Conservation (phyloP, 1,140 invertebrate species). For the Chrysopa pallens region DNA sequence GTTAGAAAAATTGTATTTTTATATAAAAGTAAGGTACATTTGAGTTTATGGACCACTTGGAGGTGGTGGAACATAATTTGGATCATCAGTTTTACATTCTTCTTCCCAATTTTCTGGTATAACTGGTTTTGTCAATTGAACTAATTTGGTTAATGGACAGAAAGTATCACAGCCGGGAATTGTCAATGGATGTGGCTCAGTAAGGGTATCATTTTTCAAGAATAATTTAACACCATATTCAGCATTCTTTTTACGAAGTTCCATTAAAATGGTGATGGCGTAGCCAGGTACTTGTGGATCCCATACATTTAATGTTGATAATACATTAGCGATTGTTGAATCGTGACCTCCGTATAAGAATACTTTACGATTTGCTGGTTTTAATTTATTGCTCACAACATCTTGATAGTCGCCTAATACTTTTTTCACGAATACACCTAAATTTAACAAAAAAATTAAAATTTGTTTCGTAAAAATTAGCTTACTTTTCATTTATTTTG, state of each 20-base stretch:
- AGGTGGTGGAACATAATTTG: constrained; percentile 27
- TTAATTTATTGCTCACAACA: constrained; percentile 25
- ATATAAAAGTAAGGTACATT: background rate
- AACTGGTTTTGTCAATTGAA: constrained; percentile 30
- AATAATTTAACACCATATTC: constrained; percentile 36
- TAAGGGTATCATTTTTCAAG: constrained; percentile 33
- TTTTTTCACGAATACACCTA: constrained; percentile 37
- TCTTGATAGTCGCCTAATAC: constrained; percentile 37
- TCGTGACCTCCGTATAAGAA: constrained; percentile 58
- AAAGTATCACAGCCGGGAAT: constrained; percentile 39
- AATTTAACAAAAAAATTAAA: background rate
- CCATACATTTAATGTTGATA: constrained; percentile 52
- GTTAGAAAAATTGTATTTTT: too few species aligned
- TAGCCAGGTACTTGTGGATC: constrained; percentile 52
- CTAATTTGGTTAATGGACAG: constrained; percentile 37
- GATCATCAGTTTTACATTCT: constrained; percentile 34
- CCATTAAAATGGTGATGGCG: constrained; percentile 49
- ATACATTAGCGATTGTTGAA: constrained; percentile 48
- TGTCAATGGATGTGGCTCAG: constrained; percentile 27
- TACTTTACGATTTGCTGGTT: constrained; percentile 32
- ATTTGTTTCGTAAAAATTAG: too few species aligned
- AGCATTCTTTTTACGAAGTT: constrained; percentile 39
- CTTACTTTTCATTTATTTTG: too few species aligned
- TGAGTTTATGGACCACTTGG: constrained; percentile 28
- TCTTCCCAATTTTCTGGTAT: constrained; percentile 33